Base-by-base conservation (phyloP, 92 coral and sea anemone species). In the Desmophyllum pertusum region DNA sequence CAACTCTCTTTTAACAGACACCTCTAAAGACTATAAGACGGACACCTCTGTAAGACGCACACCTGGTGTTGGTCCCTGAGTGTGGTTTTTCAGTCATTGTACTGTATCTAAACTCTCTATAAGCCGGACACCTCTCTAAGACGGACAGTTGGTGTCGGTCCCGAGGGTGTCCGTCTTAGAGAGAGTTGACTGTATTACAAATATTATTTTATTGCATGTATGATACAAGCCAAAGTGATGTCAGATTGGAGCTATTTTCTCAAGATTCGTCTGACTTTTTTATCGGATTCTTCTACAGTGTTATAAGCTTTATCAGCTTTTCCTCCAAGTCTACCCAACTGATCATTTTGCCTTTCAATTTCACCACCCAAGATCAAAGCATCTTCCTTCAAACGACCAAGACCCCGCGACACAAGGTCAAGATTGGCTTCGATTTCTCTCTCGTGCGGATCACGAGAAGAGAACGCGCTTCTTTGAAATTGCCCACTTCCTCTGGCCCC, bases 301-400 rank as follows among this genome's bases (percentile, higher is more conserved):
- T 83, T 50, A 71, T 84, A 79, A 23, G 93, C 93, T 37, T 21
- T 72, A 37, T 94, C 99, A 23, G 93, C 86, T 72, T 96, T 96
- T 37, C 68, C 86, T 9, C 86, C 89, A 23, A 96, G 71, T 80
- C 99, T 74, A 29, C 89, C 92, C 11, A 96, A 76, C 63, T 92
- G 98, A 14, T 72, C 96, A 70, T 91, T 93, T 42, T 95, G 98
- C 23, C 98, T 81, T 33, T 92, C 99, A 5, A 96, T 74, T 80
- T 95, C 98, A 41, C 83, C 67, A 9, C 98, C 99, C 85, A 96
- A 72, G n/a, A 88, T 86, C 72, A 92, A 73, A 2, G 99, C 99
- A 79, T 96, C 99, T 29, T 94, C 97, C 75, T 87, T 96, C 69
- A 96, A 66, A 21, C 93, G 88, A 29, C 93, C 80, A 3, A 96